phyloP scores from a whole-genome alignment of 2,888 invertebrate species.

The Drosophila paracracens region DNA sequence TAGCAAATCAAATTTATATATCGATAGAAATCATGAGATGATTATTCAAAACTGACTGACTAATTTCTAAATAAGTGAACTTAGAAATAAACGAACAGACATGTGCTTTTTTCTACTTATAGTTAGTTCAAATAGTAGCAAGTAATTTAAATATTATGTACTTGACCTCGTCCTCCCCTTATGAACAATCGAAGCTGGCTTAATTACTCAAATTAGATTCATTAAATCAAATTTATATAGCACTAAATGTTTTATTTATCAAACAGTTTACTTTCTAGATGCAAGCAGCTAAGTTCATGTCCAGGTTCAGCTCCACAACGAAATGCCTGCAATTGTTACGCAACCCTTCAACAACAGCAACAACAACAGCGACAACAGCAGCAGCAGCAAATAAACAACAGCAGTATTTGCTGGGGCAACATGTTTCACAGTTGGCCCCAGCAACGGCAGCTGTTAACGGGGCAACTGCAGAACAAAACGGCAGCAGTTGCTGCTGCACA shows the following conservation, averaged over 20 bases:
- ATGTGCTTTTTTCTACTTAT: too few relatives aligned
- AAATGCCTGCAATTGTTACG: slow-evolving; percentile 64
- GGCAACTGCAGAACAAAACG: slow-evolving; percentile 53
- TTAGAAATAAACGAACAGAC: background rate
- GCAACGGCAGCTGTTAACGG: slow-evolving; percentile 56
- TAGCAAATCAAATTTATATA: background rate
- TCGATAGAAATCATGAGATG: background rate
- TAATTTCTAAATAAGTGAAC: background rate
- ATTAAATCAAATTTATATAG: background rate
- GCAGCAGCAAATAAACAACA: slow-evolving; percentile 30
- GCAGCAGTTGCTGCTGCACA: slow-evolving; percentile 53
- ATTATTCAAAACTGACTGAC: background rate
- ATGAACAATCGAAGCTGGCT: background rate
- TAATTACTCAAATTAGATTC: background rate
- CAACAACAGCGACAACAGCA: slow-evolving; percentile 27
- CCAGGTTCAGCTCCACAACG: slow-evolving; percentile 32
- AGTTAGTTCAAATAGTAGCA: too few relatives aligned
- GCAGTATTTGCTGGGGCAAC: slow-evolving; percentile 56
- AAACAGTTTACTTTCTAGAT: slow-evolving; percentile 39
- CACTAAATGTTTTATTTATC: background rate
- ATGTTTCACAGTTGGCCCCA: slow-evolving; percentile 58
- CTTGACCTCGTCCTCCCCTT: background rate
- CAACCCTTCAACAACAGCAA: slow-evolving; percentile 51
- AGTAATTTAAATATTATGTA: too few relatives aligned
- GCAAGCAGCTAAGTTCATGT: background rate